Evolutionary conservation across 2,797 vertebrate genomes (phyloP).

Genomic region (Cirrhinus molitorella): DNA sequence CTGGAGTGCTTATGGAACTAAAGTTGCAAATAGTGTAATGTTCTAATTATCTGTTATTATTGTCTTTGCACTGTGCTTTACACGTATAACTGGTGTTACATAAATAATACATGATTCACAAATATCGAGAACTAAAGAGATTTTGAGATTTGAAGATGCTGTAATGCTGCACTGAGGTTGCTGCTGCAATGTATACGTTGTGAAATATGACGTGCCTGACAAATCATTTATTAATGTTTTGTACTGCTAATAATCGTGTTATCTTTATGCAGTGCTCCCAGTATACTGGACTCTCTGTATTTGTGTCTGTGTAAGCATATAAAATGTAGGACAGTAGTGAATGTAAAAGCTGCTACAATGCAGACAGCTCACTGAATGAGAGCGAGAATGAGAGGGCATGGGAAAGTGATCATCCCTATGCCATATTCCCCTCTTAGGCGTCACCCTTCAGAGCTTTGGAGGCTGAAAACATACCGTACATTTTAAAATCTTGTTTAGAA

Average conservation of each 20-base stretch:
- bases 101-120: conserved; percentile 1
- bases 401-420: neutral
- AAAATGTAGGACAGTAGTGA: neutral
- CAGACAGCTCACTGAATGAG: neutral
- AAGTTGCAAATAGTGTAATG: neutral
- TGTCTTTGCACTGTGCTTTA: neutral
- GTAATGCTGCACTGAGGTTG: conserved; percentile 1
- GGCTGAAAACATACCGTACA: neutral
- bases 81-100: neutral
- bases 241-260: conserved; percentile 25
- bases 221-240: neutral
- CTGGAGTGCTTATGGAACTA: neutral
- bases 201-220: conserved; percentile 12
- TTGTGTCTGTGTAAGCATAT: neutral
- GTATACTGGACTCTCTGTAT: neutral
- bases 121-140: neutral
- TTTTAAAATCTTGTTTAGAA: neutral
- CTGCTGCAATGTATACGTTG: neutral
- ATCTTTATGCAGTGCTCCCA: neutral
- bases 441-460: neutral
- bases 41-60: neutral
- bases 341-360: conserved; percentile 7
- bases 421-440: neutral
- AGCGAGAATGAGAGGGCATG: neutral
- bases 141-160: conserved; percentile 10